Evolutionary conservation across 2,113 vertebrate species (phyloP), one percentile per base, ranked within the genome.

Genomic region (Prolemur simus): DNA sequence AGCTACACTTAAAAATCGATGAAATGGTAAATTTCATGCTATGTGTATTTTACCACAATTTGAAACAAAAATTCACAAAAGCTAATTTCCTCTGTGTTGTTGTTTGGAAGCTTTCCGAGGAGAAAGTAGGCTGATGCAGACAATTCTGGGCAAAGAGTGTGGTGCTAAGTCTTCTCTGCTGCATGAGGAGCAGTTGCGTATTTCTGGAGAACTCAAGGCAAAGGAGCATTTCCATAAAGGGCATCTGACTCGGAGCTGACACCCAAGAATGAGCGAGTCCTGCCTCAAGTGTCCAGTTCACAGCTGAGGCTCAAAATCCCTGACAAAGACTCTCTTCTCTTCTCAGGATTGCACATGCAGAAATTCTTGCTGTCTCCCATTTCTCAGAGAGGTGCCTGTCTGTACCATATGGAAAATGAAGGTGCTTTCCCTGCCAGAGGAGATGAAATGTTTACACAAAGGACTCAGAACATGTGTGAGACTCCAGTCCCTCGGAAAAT

Each of bases 341-440:
- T 89, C 64, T 95, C 92, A 94, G 90, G 10, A 54, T 85, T 42
- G 49, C 42, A 60, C 91, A 68, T 95, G 73, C 77, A 98, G 90
- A 97, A 98, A 89, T 15, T 84, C 32, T 58, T 49, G 17, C 45
- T 93, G 20, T 81, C 20, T 66, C 34, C n/a, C 68, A 23, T 27
- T 91, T 87, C 42, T 21, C 52, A 76, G 71, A 56, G 71, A 66
- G 45, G 47, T 32, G 13, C 20, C 0, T 21, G 34, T 95, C 90
- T 93, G 34, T 29, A 66, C 47, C 73, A 42, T 37, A n/a, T 84
- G 78, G 85, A 96, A 97, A 97, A 95, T 32, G 18, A 66, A n/a
- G 58, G 93, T n/a, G 17, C 94, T 96, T 89, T 96, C 91, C 25
- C 96, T 68, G 15, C 82, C 88, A 96, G 92, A 77, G 85, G 56